Percentiles rank a stretch among this genome's conserved stretches.
phyloP scores from a whole-genome alignment of 2,797 vertebrate genomes.

The Cynodonichthys magdalenae region DNA sequence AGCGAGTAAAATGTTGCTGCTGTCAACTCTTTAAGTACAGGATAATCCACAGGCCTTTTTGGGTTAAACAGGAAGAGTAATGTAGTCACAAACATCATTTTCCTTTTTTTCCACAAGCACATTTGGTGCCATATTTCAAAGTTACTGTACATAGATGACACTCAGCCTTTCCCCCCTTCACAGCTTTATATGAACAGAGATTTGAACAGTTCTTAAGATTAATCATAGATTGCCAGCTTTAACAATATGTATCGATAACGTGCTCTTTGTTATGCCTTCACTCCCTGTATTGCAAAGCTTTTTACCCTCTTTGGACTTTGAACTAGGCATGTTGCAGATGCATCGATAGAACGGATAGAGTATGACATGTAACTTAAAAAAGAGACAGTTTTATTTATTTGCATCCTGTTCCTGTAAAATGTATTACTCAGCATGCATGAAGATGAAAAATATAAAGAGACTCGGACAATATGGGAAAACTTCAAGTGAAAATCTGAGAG shows the following conservation, averaged over 20 bases:
- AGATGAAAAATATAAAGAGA: constrained; percentile 76
- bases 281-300: constrained; percentile 59
- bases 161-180: constrained; percentile 61
- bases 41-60: constrained; percentile 44
- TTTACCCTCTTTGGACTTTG: constrained; percentile 69
- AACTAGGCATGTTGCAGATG: constrained; percentile 83
- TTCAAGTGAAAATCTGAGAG: constrained; percentile 70
- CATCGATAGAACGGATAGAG: constrained; percentile 85
- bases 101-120: constrained; percentile 72
- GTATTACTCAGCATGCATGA: constrained; percentile 84
- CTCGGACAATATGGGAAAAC: constrained; percentile 70
- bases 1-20: constrained; percentile 37
- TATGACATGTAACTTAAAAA: constrained; percentile 77
- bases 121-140: constrained; percentile 78
- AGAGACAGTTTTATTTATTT: constrained; percentile 80
- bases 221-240: constrained; percentile 77
- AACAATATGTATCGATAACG: constrained; percentile 75
- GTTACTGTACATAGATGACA: constrained; percentile 80
- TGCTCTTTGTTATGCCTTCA: constrained; percentile 77
- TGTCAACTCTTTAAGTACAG: constrained; percentile 37
- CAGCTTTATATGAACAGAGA: constrained; percentile 47
- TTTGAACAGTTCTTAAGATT: constrained; percentile 63
- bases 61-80: constrained; percentile 47
- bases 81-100: constrained; percentile 62
- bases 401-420: constrained; percentile 85